These are phyloP conservation scores for Augiades crinisus DNA, from an alignment of 2,888 invertebrate genomes.

Conservation along the genomic window DNA sequence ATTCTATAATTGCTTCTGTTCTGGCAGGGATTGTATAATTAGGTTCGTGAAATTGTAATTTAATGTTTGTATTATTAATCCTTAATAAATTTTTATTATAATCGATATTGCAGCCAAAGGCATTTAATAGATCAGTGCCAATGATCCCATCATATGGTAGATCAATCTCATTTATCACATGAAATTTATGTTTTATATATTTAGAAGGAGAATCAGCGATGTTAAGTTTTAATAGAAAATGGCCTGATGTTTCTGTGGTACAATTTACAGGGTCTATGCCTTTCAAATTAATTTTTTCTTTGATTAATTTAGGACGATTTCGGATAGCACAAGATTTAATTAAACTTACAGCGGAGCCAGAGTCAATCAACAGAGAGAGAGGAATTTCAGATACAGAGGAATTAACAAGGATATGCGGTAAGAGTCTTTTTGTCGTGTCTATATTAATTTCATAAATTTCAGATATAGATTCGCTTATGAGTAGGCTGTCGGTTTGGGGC, in stretches of 20 bases:
- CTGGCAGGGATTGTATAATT: constrained; percentile 23
- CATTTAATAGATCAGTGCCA: constrained; percentile 4
- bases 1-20: constrained; percentile 26
- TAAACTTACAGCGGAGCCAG: constrained; percentile 32
- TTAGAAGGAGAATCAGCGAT: neutral
- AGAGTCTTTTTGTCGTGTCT: constrained; percentile 27
- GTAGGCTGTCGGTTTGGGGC: neutral
- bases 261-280: neutral
- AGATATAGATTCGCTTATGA: constrained; percentile 14
- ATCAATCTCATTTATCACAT: neutral
- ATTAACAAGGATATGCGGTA: constrained; percentile 31
- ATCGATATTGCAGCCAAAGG: constrained; percentile 2
- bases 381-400: constrained; percentile 30
- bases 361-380: constrained; percentile 30
- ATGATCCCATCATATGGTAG: constrained; percentile 17
- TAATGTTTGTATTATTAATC: neutral
- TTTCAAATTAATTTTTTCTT: neutral
- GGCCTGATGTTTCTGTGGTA: neutral
- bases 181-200: constrained; percentile 8
- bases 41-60: constrained; percentile 18
- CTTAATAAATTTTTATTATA: neutral
- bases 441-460: constrained; percentile 25
- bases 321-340: constrained; percentile 35
- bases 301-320: constrained; percentile 15
- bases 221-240: neutral